Percentiles rank a stretch among this genome's conserved stretches.
These are phyloP conservation scores for Chaenocephalus aceratus DNA, from an alignment of 2,113 vertebrate species.

Conservation along the genomic window DNA sequence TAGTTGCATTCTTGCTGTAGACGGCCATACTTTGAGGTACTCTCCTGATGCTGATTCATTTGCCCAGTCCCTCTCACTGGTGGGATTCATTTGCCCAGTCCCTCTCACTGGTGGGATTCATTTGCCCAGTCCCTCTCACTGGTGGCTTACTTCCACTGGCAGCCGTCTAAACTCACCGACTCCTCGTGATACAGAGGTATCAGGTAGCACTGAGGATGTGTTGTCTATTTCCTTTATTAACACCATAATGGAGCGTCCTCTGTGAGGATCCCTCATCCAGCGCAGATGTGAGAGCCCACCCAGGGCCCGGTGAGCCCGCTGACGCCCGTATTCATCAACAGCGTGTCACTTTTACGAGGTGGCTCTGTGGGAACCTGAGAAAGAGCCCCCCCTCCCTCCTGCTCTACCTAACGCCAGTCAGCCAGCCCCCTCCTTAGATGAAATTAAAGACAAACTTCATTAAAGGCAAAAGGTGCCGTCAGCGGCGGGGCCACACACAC, in stretches of 20 bases:
- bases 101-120: background rate
- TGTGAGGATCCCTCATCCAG: conserved; percentile 65
- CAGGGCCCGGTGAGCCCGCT: conserved; percentile 76
- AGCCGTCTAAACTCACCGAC: conserved; percentile 17
- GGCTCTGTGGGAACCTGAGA: conserved; percentile 80
- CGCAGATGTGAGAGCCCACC: conserved; percentile 81
- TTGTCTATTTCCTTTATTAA: conserved; percentile 62
- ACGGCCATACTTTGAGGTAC: background rate
- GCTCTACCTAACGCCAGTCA: conserved; percentile 58
- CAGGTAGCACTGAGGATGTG: conserved; percentile 34
- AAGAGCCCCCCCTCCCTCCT: conserved; percentile 29
- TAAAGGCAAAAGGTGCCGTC: conserved; percentile 70
- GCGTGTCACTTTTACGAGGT: conserved; percentile 84
- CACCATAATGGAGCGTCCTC: conserved; percentile 13
- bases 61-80: background rate
- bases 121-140: background rate
- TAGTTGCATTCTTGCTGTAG: background rate
- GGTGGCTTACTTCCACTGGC: background rate
- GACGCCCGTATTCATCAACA: conserved; percentile 82
- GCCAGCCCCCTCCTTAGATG: conserved; percentile 64
- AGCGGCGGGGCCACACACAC: conserved; percentile 32
- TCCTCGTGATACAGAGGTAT: conserved; percentile 19
- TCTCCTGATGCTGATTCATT: background rate
- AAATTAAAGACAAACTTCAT: conserved; percentile 79
- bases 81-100: background rate